Evolutionary conservation across 2,888 invertebrate species (phyloP), one percentile per base, ranked within the genome.

Genomic region (Drosophila anomelani): DNA sequence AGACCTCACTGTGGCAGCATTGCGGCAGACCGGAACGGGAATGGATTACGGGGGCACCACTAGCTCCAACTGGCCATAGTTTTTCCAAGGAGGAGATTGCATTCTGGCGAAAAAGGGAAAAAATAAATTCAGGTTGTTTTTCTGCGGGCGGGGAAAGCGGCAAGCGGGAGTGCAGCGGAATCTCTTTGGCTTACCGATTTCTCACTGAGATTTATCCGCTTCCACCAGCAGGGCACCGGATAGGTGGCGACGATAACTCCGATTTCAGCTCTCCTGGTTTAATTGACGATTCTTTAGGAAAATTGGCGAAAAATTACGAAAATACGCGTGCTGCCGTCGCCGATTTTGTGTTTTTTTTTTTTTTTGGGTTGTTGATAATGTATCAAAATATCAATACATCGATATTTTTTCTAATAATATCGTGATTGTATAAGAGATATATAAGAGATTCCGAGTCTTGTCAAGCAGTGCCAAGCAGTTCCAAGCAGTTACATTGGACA

Each of bases 121-220:
- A 51, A 9, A 20, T 20, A 20, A 15, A 34, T 20, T 51, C 34
- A 20, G 51, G 34, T 9, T 51, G 51, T 34, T 51, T 32, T 20
- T 20, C 20, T 20, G 51, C 20, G n/a, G n/a, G 54, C 4, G 26
- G 38, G 23, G 36, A 23, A n/a, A 36, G 38, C n/a, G 38, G 54
- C 17, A 4, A 13, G 34, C 39, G 20, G 51, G 34, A 20, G 20
- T 20, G 20, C 51, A 51, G 15, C 34, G 34, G 34, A 32, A 53
- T 54, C 68, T 76, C 17, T 70, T 68, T 70, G 61, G 69, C 70
- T 81, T 84, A 81, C 86, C 81, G 81, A 86, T 74, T 53, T 79
- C 62, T 64, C 34, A 34, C 29, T 53, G 23, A 36, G 23, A 43
- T 17, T 9, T 66, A n/a, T 43, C 8, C 10, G 34, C 10, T 9